Percentiles rank a stretch among this genome's conserved stretches.
Evolutionary conservation across 2,797 vertebrate genomes (phyloP).

Genomic region (Acipenser transmontanus): DNA sequence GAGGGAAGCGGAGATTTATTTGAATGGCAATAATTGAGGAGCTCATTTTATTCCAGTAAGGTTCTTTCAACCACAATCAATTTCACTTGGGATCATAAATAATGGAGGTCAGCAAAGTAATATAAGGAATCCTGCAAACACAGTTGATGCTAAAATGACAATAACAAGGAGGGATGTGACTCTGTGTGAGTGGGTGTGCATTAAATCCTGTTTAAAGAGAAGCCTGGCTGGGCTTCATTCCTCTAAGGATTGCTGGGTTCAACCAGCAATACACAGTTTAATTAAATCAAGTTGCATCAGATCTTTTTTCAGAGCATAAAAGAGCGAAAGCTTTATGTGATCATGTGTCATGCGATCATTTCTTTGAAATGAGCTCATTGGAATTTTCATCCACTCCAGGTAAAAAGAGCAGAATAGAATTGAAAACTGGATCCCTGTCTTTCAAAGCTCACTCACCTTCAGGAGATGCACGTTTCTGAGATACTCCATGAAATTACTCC

Average conservation of each 20-base stretch:
- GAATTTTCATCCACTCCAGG: too few relatives aligned
- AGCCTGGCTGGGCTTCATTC: background rate
- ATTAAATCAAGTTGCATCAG: background rate
- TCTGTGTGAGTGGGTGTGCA: constrained; percentile 30
- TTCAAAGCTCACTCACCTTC: too few relatives aligned
- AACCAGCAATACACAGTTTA: background rate
- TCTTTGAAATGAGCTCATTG: too few relatives aligned
- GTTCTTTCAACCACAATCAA: constrained; percentile 70
- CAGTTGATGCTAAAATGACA: constrained; percentile 40
- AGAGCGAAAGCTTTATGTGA: too few relatives aligned
- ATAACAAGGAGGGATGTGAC: constrained; percentile 22
- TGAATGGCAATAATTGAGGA: constrained; percentile 58
- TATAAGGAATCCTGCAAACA: constrained; percentile 26
- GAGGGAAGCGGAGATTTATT: constrained; percentile 51
- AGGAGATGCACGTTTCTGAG: too few relatives aligned
- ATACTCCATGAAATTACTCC: too few relatives aligned
- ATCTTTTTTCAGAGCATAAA: background rate
- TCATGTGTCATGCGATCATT: too few relatives aligned
- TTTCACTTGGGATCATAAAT: constrained; percentile 59
- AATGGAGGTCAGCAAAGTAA: constrained; percentile 54
- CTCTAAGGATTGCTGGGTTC: background rate
- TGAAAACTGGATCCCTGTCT: too few relatives aligned
- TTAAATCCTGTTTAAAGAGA: constrained; percentile 39
- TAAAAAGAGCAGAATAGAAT: too few relatives aligned
- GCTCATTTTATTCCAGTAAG: constrained; percentile 68